Evolutionary conservation across 2,888 invertebrate species (phyloP).

Genomic region (Oeneis ivallda): DNA sequence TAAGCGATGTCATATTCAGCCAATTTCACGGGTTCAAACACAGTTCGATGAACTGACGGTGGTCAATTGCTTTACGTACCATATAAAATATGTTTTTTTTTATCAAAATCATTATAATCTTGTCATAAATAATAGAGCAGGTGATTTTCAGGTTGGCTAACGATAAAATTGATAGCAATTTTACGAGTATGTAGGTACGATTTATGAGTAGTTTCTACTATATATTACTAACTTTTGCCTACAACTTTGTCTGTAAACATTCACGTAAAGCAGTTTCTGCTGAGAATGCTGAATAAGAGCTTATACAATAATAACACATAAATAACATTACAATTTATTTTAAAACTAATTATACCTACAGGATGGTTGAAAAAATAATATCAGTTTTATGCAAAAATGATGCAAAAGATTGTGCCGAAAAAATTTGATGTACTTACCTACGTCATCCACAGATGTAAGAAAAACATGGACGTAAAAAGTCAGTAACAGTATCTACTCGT

Average conservation of each 20-base stretch:
- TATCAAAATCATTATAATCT: constrained; percentile 7
- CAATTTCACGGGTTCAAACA: constrained; percentile 30
- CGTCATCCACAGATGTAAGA: neutral
- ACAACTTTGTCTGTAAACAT: too few relatives aligned
- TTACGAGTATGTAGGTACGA: too few relatives aligned
- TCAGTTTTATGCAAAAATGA: too few relatives aligned
- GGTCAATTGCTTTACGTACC: neutral
- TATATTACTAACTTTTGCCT: too few relatives aligned
- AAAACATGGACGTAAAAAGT: neutral
- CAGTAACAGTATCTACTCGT: neutral
- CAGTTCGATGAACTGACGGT: constrained; percentile 3
- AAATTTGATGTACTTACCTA: neutral
- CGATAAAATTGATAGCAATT: too few relatives aligned
- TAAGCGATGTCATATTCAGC: constrained; percentile 34
- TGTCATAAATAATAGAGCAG: constrained; percentile 8
- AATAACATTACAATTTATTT: neutral
- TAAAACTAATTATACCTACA: neutral
- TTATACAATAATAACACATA: too few relatives aligned
- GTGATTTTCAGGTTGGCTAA: neutral
- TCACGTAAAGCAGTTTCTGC: too few relatives aligned
- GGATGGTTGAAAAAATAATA: neutral
- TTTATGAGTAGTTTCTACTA: too few relatives aligned
- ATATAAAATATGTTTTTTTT: neutral
- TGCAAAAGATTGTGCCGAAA: neutral
- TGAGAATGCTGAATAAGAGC: too few relatives aligned